Evolutionary conservation across 2,113 vertebrate genomes (phyloP).

Genomic region (Gracilinanus agilis): DNA sequence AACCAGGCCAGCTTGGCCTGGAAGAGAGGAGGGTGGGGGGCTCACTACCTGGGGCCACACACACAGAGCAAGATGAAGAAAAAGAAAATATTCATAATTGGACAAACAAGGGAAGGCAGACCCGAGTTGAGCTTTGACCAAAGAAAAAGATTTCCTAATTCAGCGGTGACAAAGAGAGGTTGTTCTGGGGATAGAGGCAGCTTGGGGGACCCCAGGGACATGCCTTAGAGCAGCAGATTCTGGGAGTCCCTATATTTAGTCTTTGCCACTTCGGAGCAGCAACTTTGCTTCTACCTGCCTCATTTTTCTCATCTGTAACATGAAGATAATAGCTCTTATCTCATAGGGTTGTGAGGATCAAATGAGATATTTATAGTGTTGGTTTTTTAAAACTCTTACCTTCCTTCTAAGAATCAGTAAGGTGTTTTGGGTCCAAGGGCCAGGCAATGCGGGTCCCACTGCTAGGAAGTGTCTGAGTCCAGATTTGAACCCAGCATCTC

Average conservation of each 20-base stretch:
- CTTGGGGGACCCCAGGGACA: not conserved
- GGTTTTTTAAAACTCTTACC: too few relatives aligned
- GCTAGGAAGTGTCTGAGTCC: too few relatives aligned
- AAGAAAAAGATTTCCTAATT: not conserved
- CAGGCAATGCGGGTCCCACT: too few relatives aligned
- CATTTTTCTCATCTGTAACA: not conserved
- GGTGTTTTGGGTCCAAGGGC: too few relatives aligned
- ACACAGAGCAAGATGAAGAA: too few relatives aligned
- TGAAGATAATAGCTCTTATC: not conserved
- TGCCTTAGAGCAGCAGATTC: not conserved
- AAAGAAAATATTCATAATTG: not conserved
- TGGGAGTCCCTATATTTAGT: not conserved
- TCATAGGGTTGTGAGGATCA: not conserved
- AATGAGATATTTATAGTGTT: not conserved
- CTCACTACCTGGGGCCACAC: too few relatives aligned
- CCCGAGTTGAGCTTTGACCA: not conserved
- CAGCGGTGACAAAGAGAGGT: not conserved
- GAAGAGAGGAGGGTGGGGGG: too few relatives aligned
- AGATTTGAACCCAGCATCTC: too few relatives aligned
- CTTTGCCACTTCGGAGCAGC: not conserved
- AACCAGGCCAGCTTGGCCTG: too few relatives aligned
- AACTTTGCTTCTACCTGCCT: not conserved
- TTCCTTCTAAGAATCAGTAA: too few relatives aligned
- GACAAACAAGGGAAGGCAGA: not conserved
- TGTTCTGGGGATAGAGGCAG: not conserved